A percentile compares a stretch with the other conserved stretches of the same genome.
These are phyloP conservation scores for Sorex fumeus DNA, from an alignment of 2,113 vertebrate species.

Conservation along the genomic window DNA sequence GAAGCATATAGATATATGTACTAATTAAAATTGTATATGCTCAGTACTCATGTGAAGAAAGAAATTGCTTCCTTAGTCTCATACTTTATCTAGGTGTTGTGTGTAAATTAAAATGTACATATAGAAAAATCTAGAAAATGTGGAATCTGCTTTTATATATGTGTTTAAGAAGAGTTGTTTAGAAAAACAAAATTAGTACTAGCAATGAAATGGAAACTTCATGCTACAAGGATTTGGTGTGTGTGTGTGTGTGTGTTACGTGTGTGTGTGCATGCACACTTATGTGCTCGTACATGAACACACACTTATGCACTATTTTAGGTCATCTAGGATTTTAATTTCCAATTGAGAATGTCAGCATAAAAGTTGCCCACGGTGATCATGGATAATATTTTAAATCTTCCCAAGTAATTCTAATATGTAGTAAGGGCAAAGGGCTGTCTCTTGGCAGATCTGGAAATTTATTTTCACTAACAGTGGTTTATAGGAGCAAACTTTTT, in stretches of 20 bases:
- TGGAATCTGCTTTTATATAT: slow-evolving; percentile 28
- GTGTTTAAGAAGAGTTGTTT: background rate
- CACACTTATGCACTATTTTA: background rate
- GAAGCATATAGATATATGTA: background rate
- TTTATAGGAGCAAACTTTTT: background rate
- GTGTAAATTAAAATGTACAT: slow-evolving; percentile 23
- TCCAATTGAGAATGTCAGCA: background rate
- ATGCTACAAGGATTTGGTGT: background rate
- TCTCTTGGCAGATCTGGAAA: background rate
- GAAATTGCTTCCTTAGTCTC: background rate
- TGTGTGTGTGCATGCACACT: background rate
- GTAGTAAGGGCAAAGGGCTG: background rate
- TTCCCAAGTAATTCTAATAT: background rate
- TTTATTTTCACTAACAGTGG: background rate
- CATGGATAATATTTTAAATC: background rate
- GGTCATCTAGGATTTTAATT: slow-evolving; percentile 17
- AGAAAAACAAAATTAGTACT: background rate
- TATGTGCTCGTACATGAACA: no score
- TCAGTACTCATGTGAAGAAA: slow-evolving; percentile 21
- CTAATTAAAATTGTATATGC: background rate
- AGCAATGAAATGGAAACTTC: background rate
- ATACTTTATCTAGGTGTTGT: slow-evolving; percentile 18
- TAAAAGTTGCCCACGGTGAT: background rate
- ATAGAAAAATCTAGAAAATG: slow-evolving; percentile 25
- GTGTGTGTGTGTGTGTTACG: background rate